Evolutionary conservation across 2,113 vertebrate genomes (phyloP).

Genomic region (Callithrix jacchus): DNA sequence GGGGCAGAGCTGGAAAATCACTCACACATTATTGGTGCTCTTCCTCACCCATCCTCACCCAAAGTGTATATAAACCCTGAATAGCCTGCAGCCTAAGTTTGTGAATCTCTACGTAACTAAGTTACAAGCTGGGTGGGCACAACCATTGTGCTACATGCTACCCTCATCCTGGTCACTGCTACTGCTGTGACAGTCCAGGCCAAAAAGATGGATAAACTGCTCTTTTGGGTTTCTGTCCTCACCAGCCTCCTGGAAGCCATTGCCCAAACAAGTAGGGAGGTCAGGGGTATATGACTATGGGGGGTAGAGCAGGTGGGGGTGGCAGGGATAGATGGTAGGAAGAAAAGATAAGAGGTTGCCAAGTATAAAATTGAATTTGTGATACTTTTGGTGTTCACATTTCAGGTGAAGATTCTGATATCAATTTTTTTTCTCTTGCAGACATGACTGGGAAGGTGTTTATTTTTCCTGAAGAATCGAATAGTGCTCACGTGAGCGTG

Average conservation of each 20-base stretch:
- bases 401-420: neutral
- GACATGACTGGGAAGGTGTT: constrained; percentile 71
- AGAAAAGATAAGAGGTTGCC: neutral
- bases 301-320: neutral
- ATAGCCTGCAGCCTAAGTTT: neutral
- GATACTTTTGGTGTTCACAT: neutral
- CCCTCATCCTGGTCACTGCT: fast-evolving
- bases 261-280: constrained; percentile 58
- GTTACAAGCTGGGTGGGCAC: neutral
- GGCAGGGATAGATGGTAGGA: neutral
- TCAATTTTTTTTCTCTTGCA: neutral
- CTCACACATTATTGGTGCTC: neutral
- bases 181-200: fast-evolving
- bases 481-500: constrained; percentile 58
- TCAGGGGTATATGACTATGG: neutral
- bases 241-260: fast-evolving
- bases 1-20: neutral
- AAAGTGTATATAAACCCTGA: neutral
- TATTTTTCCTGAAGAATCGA: constrained; percentile 68
- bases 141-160: neutral
- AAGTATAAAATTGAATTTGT: neutral
- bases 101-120: constrained; percentile 25
- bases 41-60: neutral
- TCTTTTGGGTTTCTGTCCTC: constrained; percentile 14
- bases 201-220: constrained; percentile 43